Evolutionary conservation across 2,797 vertebrate genomes (phyloP), one percentile per base, ranked within the genome.

Genomic region (Megalops cyprinoides): DNA sequence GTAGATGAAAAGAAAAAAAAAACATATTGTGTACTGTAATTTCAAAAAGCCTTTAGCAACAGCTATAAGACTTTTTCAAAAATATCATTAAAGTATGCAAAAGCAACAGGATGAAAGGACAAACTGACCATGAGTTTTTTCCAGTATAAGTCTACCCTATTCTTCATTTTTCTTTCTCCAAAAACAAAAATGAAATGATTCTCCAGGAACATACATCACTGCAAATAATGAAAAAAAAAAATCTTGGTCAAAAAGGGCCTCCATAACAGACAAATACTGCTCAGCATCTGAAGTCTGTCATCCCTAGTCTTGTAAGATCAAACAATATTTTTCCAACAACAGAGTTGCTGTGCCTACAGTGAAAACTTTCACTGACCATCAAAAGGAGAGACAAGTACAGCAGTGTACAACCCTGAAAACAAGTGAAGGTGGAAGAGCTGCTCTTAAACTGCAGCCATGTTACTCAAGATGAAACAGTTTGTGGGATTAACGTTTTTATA

Each of bases 301-400:
- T 60, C 56, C 51, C 25, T 25, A 60, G n/a, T 12, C 2, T 28
- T 28, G 34, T 31, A 10, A 28, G 25, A 62, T 31, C 58, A 62
- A 12, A 28, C 58, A 31, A 62, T 31, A 31, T 62, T 34, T 28
- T 12, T 62, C n/a, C 34, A 28, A 31, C 28, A 31, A 31, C 58
- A 31, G 15, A 62, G 34, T 62, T 71, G 34, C 65, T 51, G 31
- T 79, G 31, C 8, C 78, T 79, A 53, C 20, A 79, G 31, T 53
- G 65, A 67, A 53, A 71, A n/a, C n/a, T 56, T 42, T 71, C 65
- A 55, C n/a, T 51, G 60, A 49, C 9, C 58, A 62, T 79, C 62
- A 51, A 46, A 37, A 37, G 42, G 49, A 71, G 48, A 71, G 14
- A 55, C 8, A 31, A 28, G 14, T 37, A 28, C 37, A 34, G 58